Evolutionary conservation across 1,140 invertebrate genomes (phyloP), one percentile per base, ranked within the genome.

Genomic region (Ceratitis capitata): DNA sequence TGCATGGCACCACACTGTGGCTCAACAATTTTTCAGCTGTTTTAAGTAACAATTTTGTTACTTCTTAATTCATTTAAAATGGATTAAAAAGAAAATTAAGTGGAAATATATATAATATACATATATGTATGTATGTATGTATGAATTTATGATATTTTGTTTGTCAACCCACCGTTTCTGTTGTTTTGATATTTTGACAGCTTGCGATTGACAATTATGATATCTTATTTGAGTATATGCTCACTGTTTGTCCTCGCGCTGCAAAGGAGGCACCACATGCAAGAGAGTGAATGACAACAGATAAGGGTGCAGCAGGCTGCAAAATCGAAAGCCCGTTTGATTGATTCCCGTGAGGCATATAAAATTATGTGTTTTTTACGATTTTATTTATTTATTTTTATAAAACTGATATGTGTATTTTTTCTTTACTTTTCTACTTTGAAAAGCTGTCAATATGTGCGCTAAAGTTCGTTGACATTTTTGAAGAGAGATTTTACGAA

Each of bases 171-270:
- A 12, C 7, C n/a, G 39, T 45, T 78, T 4, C 69, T 26, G 23
- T 45, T 45, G 7, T 39, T 45, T 78, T 78, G 39, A 39, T 78
- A 47, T 78, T 78, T 78, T 78, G 69, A 78, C 69, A 78, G 69
- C 69, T 78, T 78, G 39, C 69, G 69, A 78, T 78, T 78, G 69
- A 78, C 69, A 78, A 78, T 78, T 78, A 39, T 47, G 69, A 78
- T 78, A 78, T 26, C n/a, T 7, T 32, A 74, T 45, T 9, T 61
- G 10, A n/a, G n/a, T n/a, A n/a, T 61, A 61, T 53, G 49, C 14
- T 0, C 35, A 53, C 6, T 5, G 3, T 16, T 39, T 19, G 19
- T 19, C 14, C 16, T 7, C 39, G n/a, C 23, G 69, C 69, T 45
- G 69, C 69, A n/a, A 39, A 45, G 32, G 69, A 78, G 45, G 69